Percentiles rank a stretch among this genome's conserved stretches.
Evolutionary conservation across 2,888 invertebrate species (phyloP).

Genomic region (Athalia rosae): DNA sequence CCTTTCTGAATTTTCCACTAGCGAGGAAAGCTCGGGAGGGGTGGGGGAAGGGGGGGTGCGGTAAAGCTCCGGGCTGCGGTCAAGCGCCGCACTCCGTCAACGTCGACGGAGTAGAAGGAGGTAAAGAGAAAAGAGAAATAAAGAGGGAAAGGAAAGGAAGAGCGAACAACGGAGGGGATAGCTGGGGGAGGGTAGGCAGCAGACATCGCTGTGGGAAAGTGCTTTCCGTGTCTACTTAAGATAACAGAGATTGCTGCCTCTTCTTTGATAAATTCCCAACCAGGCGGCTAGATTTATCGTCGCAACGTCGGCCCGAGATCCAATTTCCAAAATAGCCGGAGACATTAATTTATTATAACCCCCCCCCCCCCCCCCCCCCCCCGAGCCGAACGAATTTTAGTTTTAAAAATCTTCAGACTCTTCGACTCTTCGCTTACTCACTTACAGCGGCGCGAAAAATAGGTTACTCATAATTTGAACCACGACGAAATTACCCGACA

Average conservation of each 20-base stretch:
- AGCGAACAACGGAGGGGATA: constrained; percentile 40
- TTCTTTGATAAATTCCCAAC: constrained; percentile 60
- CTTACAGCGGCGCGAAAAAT: no score
- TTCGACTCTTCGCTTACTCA: background rate
- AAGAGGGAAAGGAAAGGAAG: constrained; percentile 49
- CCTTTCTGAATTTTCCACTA: constrained; percentile 27
- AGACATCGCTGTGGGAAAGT: constrained; percentile 31
- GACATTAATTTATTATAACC: constrained; percentile 54
- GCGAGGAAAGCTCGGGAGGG: background rate
- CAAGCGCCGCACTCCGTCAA: constrained; percentile 61
- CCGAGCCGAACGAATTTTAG: constrained; percentile 3
- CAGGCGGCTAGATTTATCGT: constrained; percentile 59
- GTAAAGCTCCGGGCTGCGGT: background rate
- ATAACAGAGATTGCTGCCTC: constrained; percentile 66
- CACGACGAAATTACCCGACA: no score
- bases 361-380: constrained; percentile 54
- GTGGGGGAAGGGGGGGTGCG: no score
- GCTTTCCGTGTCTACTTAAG: constrained; percentile 61
- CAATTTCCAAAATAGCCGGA: constrained; percentile 56
- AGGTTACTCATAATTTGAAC: no score
- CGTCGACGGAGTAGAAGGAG: constrained; percentile 56
- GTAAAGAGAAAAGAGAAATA: background rate
- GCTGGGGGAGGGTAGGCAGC: background rate
- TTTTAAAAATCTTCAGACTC: constrained; percentile 20
- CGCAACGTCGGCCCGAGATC: constrained; percentile 53